A percentile compares a stretch with the other conserved stretches of the same genome.
Conservation (phyloP, 2,797 vertebrate species). For the Syndactyla subalaris region DNA sequence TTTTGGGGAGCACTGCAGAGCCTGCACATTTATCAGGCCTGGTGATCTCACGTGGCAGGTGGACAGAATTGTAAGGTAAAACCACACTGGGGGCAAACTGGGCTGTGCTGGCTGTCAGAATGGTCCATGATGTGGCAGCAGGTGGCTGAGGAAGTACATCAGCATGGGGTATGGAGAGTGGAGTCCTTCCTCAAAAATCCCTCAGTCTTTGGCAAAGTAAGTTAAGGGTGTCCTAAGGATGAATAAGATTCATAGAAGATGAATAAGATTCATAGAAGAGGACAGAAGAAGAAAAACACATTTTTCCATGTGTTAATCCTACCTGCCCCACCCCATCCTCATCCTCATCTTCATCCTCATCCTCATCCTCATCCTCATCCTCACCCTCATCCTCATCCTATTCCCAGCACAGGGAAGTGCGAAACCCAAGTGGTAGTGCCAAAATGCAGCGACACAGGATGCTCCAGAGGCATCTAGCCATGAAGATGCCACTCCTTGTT, state of each 20-base stretch:
- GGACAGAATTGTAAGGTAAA: background rate
- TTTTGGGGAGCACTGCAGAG: background rate
- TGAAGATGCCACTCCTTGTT: rapidly evolving
- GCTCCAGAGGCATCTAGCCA: background rate
- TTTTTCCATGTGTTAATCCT: background rate
- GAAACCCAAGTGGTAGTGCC: background rate
- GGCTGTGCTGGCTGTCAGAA: background rate
- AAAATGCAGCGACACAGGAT: background rate
- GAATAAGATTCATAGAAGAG: background rate
- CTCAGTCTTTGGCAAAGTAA: background rate
- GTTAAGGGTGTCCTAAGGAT: background rate
- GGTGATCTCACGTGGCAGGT: background rate
- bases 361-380: no score
- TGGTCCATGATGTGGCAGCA: background rate
- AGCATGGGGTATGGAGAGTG: background rate
- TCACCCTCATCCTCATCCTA: background rate
- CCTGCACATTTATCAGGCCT: background rate
- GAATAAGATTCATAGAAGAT: background rate
- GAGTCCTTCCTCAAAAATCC: background rate
- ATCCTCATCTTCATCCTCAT: no score
- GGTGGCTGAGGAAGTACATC: background rate
- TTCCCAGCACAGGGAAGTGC: background rate
- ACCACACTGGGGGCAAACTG: background rate
- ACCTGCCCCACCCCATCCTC: background rate
- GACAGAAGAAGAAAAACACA: background rate